A percentile compares a stretch with the other conserved stretches of the same genome.
Evolutionary conservation across 2,888 invertebrate genomes (phyloP).

Genomic region (Silvanus unidentatus): DNA sequence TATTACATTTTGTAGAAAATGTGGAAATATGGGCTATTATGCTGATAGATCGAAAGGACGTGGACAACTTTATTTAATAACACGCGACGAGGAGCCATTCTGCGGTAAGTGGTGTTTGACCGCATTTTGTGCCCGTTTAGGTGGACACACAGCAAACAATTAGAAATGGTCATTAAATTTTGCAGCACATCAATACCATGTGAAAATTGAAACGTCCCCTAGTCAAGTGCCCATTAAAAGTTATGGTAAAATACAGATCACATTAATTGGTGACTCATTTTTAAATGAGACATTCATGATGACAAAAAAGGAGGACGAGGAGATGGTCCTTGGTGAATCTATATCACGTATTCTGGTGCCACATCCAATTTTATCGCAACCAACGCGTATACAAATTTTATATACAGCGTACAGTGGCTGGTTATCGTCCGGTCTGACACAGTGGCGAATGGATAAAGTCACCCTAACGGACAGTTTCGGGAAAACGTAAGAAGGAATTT

Average conservation of each 20-base stretch:
- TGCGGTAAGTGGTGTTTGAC: slow-evolving; percentile 58
- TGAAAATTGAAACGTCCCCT: slow-evolving; percentile 71
- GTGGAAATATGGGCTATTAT: slow-evolving; percentile 93
- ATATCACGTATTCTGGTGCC: slow-evolving; percentile 81
- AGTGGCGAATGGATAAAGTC: slow-evolving; percentile 77
- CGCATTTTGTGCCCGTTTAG: too few relatives aligned
- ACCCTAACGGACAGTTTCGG: slow-evolving; percentile 80
- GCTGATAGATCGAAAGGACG: slow-evolving; percentile 77
- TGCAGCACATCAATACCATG: slow-evolving; percentile 79
- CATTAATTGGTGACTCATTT: slow-evolving; percentile 72
- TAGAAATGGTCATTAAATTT: slow-evolving; percentile 1
- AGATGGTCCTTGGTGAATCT: slow-evolving; percentile 64
- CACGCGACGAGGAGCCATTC: slow-evolving; percentile 87
- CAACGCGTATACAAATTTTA: slow-evolving; percentile 65
- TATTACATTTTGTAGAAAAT: slow-evolving; percentile 44
- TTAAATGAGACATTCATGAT: slow-evolving; percentile 85
- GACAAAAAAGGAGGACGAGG: slow-evolving; percentile 76
- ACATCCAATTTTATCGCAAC: slow-evolving; percentile 76
- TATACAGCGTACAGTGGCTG: slow-evolving; percentile 88
- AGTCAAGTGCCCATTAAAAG: slow-evolving; percentile 61
- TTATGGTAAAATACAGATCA: slow-evolving; percentile 74
- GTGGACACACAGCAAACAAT: too few relatives aligned
- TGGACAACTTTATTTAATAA: slow-evolving; percentile 82
- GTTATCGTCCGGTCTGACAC: slow-evolving; percentile 76
- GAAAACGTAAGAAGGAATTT: too few relatives aligned